phyloP scores from a whole-genome alignment of 2,888 invertebrate species.

The Mamestra brassicae region DNA sequence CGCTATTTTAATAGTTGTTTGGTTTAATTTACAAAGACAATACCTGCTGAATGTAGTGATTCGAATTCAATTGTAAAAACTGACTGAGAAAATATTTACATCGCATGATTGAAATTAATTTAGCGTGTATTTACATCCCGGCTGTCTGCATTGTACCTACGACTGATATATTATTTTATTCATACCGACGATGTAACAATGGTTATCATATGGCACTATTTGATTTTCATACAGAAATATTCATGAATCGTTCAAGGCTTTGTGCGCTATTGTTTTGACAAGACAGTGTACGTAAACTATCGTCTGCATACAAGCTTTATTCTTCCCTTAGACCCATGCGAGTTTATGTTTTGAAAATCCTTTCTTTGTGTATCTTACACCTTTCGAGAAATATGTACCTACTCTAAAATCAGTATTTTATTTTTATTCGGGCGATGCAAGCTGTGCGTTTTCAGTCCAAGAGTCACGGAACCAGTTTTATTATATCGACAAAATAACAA shows the following conservation, averaged over 20 bases:
- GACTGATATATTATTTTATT: slow-evolving; percentile 56
- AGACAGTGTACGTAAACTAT: slow-evolving; percentile 15
- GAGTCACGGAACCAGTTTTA: not conserved
- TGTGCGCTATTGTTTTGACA: slow-evolving; percentile 18
- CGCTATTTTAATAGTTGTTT: slow-evolving; percentile 25
- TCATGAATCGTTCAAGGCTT: slow-evolving; percentile 49
- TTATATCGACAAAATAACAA: slow-evolving; percentile 4
- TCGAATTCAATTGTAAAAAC: slow-evolving; percentile 53
- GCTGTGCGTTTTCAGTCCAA: not conserved
- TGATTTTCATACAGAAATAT: slow-evolving; percentile 48
- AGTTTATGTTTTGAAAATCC: not conserved
- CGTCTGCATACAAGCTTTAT: not conserved
- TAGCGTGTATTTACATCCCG: slow-evolving; percentile 43
- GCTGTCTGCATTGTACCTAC: slow-evolving; percentile 39
- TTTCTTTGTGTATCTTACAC: not conserved
- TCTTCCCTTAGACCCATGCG: not conserved
- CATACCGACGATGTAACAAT: slow-evolving; percentile 49
- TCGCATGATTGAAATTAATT: slow-evolving; percentile 64
- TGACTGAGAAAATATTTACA: slow-evolving; percentile 60
- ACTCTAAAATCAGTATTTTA: not conserved
- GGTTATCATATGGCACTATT: slow-evolving; percentile 34
- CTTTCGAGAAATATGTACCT: not conserved
- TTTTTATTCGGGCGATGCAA: not conserved
- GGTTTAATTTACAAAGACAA: slow-evolving; percentile 12
- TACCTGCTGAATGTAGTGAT: slow-evolving; percentile 36